Evolutionary conservation across 2,113 vertebrate species (phyloP).

Genomic region (Sterna hirundo): DNA sequence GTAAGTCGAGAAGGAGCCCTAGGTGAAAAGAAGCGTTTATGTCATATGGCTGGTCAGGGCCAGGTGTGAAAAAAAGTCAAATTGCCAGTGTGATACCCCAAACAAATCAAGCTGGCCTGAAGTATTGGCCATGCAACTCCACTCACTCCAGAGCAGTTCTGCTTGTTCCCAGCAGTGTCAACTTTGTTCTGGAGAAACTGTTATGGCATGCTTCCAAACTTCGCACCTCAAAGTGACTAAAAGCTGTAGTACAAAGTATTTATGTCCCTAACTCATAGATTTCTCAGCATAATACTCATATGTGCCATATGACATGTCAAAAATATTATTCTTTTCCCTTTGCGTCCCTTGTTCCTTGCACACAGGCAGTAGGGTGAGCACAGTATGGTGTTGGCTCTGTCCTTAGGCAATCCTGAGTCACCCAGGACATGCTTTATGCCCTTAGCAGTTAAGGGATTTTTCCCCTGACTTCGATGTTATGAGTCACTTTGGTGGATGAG

Average conservation of each 20-base stretch:
- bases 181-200: not conserved
- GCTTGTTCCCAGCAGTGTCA: not conserved
- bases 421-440: not conserved
- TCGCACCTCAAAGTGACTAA: not conserved
- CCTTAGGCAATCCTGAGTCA: conserved; percentile 59
- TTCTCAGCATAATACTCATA: not conserved
- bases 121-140: not conserved
- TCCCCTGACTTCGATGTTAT: not conserved
- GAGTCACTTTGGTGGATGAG: not conserved
- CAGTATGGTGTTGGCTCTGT: not conserved
- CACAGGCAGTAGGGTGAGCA: not conserved
- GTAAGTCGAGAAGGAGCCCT: not conserved
- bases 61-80: not conserved
- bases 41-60: not conserved
- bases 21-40: not conserved
- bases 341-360: not conserved
- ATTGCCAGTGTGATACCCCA: not conserved
- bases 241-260: not conserved
- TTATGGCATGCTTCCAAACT: not conserved
- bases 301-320: not conserved
- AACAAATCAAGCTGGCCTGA: not conserved
- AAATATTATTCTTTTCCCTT: not conserved
- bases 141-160: not conserved
- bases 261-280: not conserved
- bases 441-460: conserved; percentile 34